These are phyloP conservation scores for Felis chaus DNA, from an alignment of 2,113 vertebrate species.

Conservation along the genomic window DNA sequence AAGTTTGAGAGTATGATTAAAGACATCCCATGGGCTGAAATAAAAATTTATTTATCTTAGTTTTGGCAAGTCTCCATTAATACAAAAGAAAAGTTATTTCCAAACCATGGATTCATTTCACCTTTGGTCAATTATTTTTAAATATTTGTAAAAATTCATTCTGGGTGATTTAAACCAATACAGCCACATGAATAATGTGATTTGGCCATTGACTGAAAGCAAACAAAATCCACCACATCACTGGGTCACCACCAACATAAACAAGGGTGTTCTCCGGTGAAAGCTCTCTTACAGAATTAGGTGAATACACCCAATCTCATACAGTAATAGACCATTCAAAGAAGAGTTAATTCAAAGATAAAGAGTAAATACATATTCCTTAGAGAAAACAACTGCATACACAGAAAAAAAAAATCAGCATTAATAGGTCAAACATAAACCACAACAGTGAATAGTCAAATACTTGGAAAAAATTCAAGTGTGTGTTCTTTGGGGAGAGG, in stretches of 20 bases:
- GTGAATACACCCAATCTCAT: not conserved
- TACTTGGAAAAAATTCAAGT: not conserved
- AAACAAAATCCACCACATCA: not conserved
- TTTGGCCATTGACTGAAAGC: not conserved
- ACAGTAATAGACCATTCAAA: not conserved
- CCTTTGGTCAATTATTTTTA: not conserved
- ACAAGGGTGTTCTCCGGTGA: not conserved
- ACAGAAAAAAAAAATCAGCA: not conserved
- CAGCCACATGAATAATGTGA: not conserved
- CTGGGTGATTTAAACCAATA: not conserved
- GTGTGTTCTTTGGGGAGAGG: not conserved
- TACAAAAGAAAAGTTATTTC: not conserved
- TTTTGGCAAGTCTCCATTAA: not conserved
- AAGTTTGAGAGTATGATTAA: not conserved
- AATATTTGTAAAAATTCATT: not conserved
- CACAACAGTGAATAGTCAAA: not conserved
- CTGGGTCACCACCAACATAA: not conserved
- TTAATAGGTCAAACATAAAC: not conserved
- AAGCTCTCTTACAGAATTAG: not conserved
- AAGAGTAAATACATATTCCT: not conserved
- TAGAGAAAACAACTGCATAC: not conserved
- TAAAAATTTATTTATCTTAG: not conserved
- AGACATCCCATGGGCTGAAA: not conserved
- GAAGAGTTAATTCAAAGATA: not conserved
- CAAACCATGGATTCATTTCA: conserved; percentile 13